phyloP scores from a whole-genome alignment of 1,140 invertebrate species.

The Diabrotica virgifera region DNA sequence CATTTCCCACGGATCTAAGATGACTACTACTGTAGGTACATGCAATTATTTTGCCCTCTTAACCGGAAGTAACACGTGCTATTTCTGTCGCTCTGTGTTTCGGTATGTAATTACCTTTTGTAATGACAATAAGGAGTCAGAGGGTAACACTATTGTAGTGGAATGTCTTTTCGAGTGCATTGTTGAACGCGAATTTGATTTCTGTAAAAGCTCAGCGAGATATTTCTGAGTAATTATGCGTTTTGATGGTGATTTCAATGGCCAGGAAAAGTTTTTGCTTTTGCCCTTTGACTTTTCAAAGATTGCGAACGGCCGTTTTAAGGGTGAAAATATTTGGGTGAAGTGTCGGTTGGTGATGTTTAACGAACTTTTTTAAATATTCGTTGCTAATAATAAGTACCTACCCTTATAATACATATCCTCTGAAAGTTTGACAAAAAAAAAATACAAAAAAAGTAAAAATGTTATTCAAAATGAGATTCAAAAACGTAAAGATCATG shows the following conservation, averaged over 20 bases:
- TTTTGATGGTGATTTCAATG: conserved; percentile 22
- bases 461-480: too few relatives aligned
- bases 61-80: conserved; percentile 34
- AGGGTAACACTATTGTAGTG: conserved; percentile 35
- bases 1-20: conserved; percentile 34
- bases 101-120: conserved; percentile 31
- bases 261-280: conserved; percentile 9
- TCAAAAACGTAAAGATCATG: too few relatives aligned
- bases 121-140: conserved; percentile 26
- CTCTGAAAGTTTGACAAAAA: too few relatives aligned
- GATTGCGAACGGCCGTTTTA: background rate
- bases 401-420: too few relatives aligned
- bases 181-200: conserved; percentile 30
- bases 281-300: background rate
- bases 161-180: conserved; percentile 14
- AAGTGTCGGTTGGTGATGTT: background rate
- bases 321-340: conserved; percentile 8
- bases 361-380: conserved; percentile 5
- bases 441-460: too few relatives aligned
- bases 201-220: conserved; percentile 26
- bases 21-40: conserved; percentile 18
- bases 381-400: too few relatives aligned
- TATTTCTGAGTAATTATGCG: conserved; percentile 31
- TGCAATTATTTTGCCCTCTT: conserved; percentile 33
- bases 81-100: conserved; percentile 28